Conservation (phyloP, 2,113 vertebrate species). For the Pandion haliaetus region DNA sequence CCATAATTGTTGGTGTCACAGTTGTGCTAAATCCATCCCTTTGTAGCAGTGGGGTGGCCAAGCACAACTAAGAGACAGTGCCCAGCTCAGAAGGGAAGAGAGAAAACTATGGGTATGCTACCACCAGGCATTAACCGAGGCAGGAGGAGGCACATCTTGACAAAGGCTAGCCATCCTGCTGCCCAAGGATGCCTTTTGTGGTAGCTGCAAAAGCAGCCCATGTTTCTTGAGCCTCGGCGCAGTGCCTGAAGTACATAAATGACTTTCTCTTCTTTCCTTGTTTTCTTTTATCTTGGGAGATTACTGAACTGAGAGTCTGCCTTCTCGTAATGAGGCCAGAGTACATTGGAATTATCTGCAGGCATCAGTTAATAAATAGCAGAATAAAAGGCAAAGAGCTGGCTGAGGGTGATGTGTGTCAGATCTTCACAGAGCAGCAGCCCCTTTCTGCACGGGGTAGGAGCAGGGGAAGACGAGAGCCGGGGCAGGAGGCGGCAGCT, state of each 20-base stretch:
- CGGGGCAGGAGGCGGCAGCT: background rate
- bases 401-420: background rate
- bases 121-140: background rate
- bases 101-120: background rate
- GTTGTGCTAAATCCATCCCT: background rate
- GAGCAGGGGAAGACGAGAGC: background rate
- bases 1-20: background rate
- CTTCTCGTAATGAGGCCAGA: background rate
- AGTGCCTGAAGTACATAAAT: background rate
- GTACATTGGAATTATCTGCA: background rate
- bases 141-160: background rate
- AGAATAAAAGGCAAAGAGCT: background rate
- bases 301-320: background rate
- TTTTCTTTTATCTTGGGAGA: conserved; percentile 13
- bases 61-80: background rate
- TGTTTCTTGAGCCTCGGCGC: rapidly evolving
- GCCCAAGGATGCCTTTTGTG: background rate
- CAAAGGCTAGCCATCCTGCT: background rate
- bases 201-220: background rate
- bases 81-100: background rate
- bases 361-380: conserved; percentile 20
- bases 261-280: background rate
- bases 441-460: rapidly evolving
- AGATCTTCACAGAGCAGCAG: background rate
- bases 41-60: background rate